These are phyloP conservation scores for Hippocampus mohnikei DNA, from an alignment of 2,113 vertebrate species.

Conservation along the genomic window DNA sequence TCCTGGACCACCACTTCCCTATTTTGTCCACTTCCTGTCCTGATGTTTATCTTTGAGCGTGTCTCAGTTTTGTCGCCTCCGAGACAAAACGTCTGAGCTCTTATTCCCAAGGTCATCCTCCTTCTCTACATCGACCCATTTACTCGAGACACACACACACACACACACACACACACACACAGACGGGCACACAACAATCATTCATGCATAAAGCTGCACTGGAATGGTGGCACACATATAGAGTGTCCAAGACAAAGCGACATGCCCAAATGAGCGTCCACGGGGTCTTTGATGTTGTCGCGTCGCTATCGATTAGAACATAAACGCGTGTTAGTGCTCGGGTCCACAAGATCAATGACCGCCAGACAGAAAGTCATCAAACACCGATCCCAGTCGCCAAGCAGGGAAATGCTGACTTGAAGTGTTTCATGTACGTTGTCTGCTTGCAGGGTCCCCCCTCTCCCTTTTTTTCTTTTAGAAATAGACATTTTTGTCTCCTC, in stretches of 20 bases:
- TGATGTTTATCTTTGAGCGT: neutral
- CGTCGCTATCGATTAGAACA: neutral
- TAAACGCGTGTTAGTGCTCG: neutral
- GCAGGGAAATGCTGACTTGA: neutral
- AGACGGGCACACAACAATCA: neutral
- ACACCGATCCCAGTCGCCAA: neutral
- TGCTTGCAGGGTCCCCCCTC: neutral
- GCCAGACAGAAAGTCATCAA: neutral
- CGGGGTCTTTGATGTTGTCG: neutral
- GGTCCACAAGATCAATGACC: neutral
- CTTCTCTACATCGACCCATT: conserved; percentile 2
- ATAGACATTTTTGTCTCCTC: too few species aligned
- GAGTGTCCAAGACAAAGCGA: neutral
- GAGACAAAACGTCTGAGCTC: conserved; percentile 1
- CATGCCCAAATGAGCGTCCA: neutral
- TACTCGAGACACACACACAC: neutral
- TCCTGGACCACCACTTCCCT: neutral
- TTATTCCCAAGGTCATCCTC: conserved; percentile 10
- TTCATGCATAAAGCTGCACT: neutral
- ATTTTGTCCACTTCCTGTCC: neutral
- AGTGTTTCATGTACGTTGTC: neutral
- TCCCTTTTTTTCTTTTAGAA: too few species aligned
- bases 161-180: neutral
- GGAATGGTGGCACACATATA: neutral
- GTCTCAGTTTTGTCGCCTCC: neutral